Evolutionary conservation across 2,797 vertebrate species (phyloP).

Genomic region (Helicolenus hilgendorfi): DNA sequence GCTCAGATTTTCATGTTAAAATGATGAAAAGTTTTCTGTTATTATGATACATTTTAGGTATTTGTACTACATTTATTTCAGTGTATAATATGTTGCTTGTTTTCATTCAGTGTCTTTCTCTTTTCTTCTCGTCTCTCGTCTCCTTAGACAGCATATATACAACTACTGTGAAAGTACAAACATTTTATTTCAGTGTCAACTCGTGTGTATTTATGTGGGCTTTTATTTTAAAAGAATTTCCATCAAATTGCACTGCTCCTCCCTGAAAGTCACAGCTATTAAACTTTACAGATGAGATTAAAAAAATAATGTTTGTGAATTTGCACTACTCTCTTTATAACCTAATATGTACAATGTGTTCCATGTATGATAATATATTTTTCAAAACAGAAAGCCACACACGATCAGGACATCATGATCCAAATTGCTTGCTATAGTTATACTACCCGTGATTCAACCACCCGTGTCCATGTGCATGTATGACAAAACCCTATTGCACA

Average conservation of each 20-base stretch:
- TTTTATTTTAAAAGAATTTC: background rate
- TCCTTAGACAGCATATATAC: background rate
- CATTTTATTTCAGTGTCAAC: background rate
- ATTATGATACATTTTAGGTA: background rate
- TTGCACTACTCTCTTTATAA: background rate
- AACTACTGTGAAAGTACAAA: background rate
- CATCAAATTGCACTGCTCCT: background rate
- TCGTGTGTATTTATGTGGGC: background rate
- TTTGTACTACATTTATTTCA: background rate
- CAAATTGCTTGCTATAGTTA: conserved; percentile 57
- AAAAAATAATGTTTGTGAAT: background rate
- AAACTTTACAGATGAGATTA: background rate
- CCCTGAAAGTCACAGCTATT: background rate
- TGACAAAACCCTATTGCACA: conserved; percentile 72
- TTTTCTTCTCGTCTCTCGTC: background rate
- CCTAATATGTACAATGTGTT: background rate
- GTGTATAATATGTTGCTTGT: background rate
- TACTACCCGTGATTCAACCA: conserved; percentile 34
- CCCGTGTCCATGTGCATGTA: conserved; percentile 58
- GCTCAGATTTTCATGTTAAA: background rate
- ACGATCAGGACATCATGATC: conserved; percentile 66
- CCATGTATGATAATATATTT: background rate
- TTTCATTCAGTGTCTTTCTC: background rate
- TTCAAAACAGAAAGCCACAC: conserved; percentile 37
- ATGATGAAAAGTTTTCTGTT: background rate